These are phyloP conservation scores for Tiliqua scincoides DNA, from an alignment of 2,113 vertebrate genomes.

Conservation along the genomic window DNA sequence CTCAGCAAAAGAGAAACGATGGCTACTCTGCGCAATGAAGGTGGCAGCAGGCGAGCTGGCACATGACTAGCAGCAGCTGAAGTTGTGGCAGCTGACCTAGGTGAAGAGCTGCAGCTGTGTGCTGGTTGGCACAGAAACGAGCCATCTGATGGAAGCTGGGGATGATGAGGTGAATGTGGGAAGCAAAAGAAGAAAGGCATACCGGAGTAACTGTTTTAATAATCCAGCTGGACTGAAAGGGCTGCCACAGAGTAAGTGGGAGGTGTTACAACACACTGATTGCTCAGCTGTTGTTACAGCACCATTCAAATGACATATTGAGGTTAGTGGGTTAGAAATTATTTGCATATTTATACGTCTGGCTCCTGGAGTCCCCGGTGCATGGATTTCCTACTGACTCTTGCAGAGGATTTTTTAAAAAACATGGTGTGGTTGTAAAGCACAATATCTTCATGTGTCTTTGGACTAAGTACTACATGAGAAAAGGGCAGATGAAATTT, in stretches of 20 bases:
- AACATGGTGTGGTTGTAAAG: not conserved
- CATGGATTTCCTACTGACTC: not conserved
- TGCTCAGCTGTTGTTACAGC: not conserved
- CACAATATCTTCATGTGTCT: not conserved
- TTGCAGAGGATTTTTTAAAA: no score
- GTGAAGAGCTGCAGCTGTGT: constrained; percentile 18
- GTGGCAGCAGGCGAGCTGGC: constrained; percentile 32
- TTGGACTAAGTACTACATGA: not conserved
- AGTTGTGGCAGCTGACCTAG: constrained; percentile 25
- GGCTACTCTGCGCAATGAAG: constrained; percentile 1
- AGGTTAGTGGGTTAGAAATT: constrained; percentile 10
- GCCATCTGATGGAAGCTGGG: not conserved
- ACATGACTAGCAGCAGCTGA: constrained; percentile 28
- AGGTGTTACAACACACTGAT: not conserved
- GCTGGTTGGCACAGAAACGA: constrained; percentile 15
- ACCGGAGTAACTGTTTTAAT: not conserved
- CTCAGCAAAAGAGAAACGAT: not conserved
- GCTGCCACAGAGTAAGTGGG: not conserved
- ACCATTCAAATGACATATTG: not conserved
- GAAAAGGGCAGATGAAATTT: constrained; percentile 6
- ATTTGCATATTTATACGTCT: not conserved
- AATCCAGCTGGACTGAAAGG: not conserved
- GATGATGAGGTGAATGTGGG: constrained; percentile 6
- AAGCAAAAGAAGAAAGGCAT: not conserved
- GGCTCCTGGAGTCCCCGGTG: not conserved